phyloP scores from a whole-genome alignment of 2,888 invertebrate species.

The Phyllotreta cruciferae region DNA sequence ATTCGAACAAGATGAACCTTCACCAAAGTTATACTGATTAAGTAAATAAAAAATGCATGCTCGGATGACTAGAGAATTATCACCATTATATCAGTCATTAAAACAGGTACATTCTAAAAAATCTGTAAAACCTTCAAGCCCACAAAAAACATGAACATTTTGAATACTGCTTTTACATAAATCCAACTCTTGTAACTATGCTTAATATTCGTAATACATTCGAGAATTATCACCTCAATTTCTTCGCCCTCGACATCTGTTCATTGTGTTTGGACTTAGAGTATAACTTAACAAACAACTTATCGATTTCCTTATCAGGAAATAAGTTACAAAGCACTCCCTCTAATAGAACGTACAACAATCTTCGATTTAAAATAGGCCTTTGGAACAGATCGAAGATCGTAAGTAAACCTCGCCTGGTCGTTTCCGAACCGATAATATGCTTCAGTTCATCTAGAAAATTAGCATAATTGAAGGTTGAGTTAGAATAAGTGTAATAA shows the following conservation, averaged over 20 bases:
- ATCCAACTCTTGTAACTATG: conserved; percentile 9
- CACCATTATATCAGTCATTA: no score
- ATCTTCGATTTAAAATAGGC: conserved; percentile 81
- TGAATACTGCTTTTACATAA: no score
- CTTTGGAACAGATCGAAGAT: conserved; percentile 90
- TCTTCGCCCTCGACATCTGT: conserved; percentile 42
- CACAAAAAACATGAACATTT: no score
- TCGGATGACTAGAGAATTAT: no score
- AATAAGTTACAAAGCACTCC: conserved; percentile 80
- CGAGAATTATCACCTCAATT: conserved; percentile 50
- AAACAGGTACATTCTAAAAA: no score
- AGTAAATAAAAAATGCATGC: no score
- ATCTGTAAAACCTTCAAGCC: no score
- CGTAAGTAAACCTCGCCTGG: conserved; percentile 79
- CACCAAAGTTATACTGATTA: no score
- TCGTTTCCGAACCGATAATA: conserved; percentile 88
- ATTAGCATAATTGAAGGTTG: not conserved
- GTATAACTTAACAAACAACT: conserved; percentile 77
- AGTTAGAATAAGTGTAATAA: not conserved
- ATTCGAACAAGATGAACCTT: not conserved
- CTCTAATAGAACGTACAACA: conserved; percentile 84
- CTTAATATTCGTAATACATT: conserved; percentile 13
- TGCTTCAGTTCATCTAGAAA: conserved; percentile 83
- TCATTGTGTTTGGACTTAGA: conserved; percentile 64
- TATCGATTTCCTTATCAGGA: conserved; percentile 77